Percentiles rank a stretch among this genome's conserved stretches.
Conservation (phyloP, 2,113 vertebrate genomes). For the Chionomys nivalis region DNA sequence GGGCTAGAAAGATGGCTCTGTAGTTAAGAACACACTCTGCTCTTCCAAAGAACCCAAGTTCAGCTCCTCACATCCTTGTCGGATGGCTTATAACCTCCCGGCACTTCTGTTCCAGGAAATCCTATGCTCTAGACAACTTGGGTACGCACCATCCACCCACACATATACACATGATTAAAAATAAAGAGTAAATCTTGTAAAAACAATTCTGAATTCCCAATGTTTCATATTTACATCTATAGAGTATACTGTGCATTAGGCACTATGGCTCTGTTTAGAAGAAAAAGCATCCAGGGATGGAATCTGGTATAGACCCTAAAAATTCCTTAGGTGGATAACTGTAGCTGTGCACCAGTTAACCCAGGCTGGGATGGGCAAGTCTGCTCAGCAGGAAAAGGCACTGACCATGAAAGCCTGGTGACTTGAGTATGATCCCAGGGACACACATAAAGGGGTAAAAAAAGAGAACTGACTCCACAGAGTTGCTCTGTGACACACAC, state of each 20-base stretch:
- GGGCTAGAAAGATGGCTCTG: not conserved
- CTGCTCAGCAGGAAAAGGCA: not conserved
- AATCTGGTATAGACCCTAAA: constrained; percentile 14
- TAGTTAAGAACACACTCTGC: not conserved
- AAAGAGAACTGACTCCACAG: not conserved
- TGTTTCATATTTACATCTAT: not conserved
- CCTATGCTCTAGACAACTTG: not conserved
- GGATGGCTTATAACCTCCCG: no score
- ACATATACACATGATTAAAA: not conserved
- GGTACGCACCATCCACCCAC: not conserved
- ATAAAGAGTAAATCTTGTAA: not conserved
- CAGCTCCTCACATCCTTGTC: not conserved
- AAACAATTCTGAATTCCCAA: constrained; percentile 26
- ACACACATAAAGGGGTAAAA: not conserved
- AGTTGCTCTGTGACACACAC: not conserved
- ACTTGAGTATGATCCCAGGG: not conserved
- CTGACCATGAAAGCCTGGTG: not conserved
- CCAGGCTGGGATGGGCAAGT: not conserved
- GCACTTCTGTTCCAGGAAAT: not conserved
- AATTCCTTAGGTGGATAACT: not conserved
- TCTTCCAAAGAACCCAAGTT: not conserved
- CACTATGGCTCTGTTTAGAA: not conserved
- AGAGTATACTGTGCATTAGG: not conserved
- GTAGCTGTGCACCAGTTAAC: not conserved
- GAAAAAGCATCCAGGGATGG: not conserved